These are phyloP conservation scores for Drosophila picticornis DNA, from an alignment of 2,888 invertebrate genomes.

Conservation along the genomic window DNA sequence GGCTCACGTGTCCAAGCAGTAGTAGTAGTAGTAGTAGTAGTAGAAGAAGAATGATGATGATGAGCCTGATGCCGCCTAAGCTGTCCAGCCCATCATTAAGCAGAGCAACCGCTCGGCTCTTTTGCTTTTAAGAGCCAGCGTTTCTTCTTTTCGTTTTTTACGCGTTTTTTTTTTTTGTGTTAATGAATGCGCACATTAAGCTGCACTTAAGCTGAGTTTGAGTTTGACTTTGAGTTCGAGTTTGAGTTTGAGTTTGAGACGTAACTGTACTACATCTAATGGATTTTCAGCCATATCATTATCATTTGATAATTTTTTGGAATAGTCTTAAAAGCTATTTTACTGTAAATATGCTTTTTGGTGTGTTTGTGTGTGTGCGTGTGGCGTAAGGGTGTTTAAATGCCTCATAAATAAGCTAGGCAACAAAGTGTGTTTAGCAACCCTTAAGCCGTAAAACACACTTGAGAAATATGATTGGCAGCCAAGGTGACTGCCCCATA, in stretches of 20 bases:
- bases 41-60: conserved; percentile 57
- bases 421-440: conserved; percentile 24
- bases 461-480: conserved; percentile 26
- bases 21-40: neutral
- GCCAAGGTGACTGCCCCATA: conserved; percentile 22
- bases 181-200: conserved; percentile 67
- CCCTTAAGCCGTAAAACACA: conserved; percentile 14
- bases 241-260: conserved; percentile 13
- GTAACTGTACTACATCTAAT: conserved; percentile 62
- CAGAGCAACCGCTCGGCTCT: conserved; percentile 10
- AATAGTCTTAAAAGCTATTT: conserved; percentile 19
- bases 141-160: conserved; percentile 9
- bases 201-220: conserved; percentile 58
- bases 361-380: neutral
- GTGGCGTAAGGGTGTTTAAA: conserved; percentile 38
- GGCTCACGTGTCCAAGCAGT: conserved; percentile 16
- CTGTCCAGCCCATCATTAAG: conserved; percentile 57
- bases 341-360: conserved; percentile 1
- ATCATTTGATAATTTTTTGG: conserved; percentile 33
- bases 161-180: conserved; percentile 5
- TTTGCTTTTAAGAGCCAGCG: conserved; percentile 9
- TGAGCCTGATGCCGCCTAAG: conserved; percentile 54
- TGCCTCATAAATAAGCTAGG: neutral
- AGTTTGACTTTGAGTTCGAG: conserved; percentile 14
- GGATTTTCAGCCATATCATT: conserved; percentile 41